A percentile compares a stretch with the other conserved stretches of the same genome.
Evolutionary conservation across 2,113 vertebrate species (phyloP).

Genomic region (Microtus oregoni): DNA sequence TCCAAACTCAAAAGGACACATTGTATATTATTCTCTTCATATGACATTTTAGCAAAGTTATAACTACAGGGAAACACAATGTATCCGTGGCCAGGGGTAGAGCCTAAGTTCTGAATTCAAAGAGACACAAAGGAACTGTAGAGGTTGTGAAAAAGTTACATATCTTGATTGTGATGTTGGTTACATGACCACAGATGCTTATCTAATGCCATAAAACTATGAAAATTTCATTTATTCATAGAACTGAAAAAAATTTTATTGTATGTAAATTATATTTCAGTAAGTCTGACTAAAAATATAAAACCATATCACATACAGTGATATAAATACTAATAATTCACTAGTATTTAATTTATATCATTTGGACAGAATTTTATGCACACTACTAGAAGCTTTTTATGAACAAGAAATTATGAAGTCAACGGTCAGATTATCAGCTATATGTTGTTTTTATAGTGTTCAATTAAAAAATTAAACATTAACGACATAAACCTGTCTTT

Average conservation of each 20-base stretch:
- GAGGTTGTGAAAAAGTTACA: background rate
- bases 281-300: constrained; percentile 29
- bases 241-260: constrained; percentile 29
- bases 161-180: background rate
- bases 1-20: constrained; percentile 26
- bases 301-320: constrained; percentile 1
- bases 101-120: background rate
- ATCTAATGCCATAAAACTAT: background rate
- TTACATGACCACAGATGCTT: background rate
- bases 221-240: constrained; percentile 39
- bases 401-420: constrained; percentile 28
- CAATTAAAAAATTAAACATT: background rate
- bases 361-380: constrained; percentile 30
- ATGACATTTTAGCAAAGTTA: constrained; percentile 6
- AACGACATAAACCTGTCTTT: constrained; percentile 21
- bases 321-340: background rate
- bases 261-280: constrained; percentile 37
- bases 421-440: background rate
- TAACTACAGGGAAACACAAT: constrained; percentile 34
- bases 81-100: background rate
- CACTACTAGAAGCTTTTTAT: background rate
- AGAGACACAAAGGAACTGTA: background rate
- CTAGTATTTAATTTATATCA: constrained; percentile 14
- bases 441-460: constrained; percentile 39
- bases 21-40: constrained; percentile 1